Conservation (phyloP, 2,888 invertebrate species). For the Neocrepidodera transversa region DNA sequence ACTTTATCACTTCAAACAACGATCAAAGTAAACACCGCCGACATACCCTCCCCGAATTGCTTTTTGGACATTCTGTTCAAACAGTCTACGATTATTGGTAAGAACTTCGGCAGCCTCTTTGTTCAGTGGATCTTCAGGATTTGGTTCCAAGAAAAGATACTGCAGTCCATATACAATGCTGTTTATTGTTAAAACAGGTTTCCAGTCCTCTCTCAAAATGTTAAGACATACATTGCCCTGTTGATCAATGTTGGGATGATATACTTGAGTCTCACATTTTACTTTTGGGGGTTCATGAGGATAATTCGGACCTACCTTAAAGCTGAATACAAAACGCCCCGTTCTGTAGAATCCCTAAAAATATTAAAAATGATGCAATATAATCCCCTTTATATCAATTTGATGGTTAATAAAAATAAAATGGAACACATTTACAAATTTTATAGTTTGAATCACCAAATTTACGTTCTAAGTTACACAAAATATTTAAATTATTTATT, state of each 20-base stretch:
- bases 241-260: slow-evolving; percentile 97
- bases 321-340: slow-evolving; percentile 94
- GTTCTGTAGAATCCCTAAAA: slow-evolving; percentile 89
- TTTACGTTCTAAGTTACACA: no score
- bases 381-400: no score
- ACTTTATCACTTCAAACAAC: slow-evolving; percentile 86
- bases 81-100: slow-evolving; percentile 90
- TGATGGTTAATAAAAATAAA: no score
- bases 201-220: slow-evolving; percentile 98
- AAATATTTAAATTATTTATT: no score
- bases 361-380: not conserved
- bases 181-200: slow-evolving; percentile 96
- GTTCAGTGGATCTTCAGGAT: slow-evolving; percentile 97
- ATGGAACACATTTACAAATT: no score
- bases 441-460: no score
- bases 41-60: slow-evolving; percentile 97
- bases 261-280: slow-evolving; percentile 96
- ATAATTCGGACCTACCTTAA: slow-evolving; percentile 97
- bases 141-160: slow-evolving; percentile 97
- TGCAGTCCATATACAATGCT: slow-evolving; percentile 97
- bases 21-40: slow-evolving; percentile 92
- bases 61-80: slow-evolving; percentile 95
- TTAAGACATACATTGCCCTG: slow-evolving; percentile 98
- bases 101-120: slow-evolving; percentile 98
- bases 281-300: slow-evolving; percentile 99